A percentile compares a stretch with the other conserved stretches of the same genome.
Conservation (phyloP, 2,888 invertebrate species). For the Blomia tropicalis region DNA sequence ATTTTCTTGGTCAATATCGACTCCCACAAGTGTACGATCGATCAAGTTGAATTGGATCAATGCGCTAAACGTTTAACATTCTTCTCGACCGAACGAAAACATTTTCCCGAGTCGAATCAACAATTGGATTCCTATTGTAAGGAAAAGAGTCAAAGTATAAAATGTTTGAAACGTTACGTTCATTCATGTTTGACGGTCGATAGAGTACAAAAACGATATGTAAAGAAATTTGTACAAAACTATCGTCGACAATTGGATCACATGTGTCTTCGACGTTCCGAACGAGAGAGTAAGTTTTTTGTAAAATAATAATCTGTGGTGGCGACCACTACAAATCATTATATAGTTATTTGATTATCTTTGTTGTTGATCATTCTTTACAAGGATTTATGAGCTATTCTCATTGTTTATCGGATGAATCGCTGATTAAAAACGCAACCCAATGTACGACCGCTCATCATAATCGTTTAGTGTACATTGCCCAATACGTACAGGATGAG, state of each 20-base stretch:
- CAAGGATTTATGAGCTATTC: slow-evolving; percentile 1
- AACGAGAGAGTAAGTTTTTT: not conserved
- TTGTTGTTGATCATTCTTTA: not conserved
- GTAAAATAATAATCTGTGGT: not conserved
- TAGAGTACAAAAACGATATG: not conserved
- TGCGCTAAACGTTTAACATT: slow-evolving; percentile 3
- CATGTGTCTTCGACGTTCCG: not conserved
- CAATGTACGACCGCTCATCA: not conserved
- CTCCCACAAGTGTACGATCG: slow-evolving; percentile 9
- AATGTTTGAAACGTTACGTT: not conserved
- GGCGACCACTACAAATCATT: too few species aligned
- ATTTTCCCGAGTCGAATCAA: slow-evolving; percentile 2
- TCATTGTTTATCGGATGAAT: not conserved
- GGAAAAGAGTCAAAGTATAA: not conserved
- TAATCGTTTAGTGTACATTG: slow-evolving; percentile 11
- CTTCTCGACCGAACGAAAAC: slow-evolving; percentile 2
- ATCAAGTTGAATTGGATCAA: not conserved
- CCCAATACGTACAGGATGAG: not conserved
- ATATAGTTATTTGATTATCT: too few species aligned
- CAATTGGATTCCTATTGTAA: slow-evolving; percentile 9
- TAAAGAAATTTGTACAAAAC: slow-evolving; percentile 6
- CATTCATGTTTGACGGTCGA: not conserved
- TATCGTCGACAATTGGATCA: slow-evolving; percentile 6
- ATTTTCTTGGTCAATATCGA: not conserved
- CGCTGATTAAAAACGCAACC: not conserved